Conservation (phyloP, 2,888 invertebrate genomes). For the Stictocephala bisonia region DNA sequence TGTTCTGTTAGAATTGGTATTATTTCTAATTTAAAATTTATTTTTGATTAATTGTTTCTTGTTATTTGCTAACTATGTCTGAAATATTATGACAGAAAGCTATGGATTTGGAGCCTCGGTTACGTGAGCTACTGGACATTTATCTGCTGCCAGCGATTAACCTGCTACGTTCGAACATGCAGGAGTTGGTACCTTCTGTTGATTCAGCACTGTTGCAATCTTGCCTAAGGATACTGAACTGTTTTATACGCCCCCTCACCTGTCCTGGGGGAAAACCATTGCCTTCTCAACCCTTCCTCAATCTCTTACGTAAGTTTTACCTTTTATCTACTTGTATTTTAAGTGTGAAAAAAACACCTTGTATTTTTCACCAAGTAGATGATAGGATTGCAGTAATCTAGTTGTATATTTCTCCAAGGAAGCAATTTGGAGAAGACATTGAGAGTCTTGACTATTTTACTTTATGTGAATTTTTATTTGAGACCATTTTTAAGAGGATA, state of each 20-base stretch:
- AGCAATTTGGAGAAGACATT: no score
- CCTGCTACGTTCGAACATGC: conserved; percentile 67
- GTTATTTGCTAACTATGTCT: no score
- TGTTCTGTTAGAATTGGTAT: no score
- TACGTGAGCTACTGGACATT: conserved; percentile 69
- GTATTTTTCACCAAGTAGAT: no score
- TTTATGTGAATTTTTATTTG: no score
- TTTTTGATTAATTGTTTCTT: no score
- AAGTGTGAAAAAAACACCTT: no score
- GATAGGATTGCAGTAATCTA: no score
- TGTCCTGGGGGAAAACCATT: conserved; percentile 73
- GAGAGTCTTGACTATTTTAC: no score
- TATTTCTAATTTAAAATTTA: no score
- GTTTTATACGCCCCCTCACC: conserved; percentile 69
- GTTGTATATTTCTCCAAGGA: no score
- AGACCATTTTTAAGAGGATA: no score
- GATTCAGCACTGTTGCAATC: conserved; percentile 76
- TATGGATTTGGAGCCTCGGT: conserved; percentile 63
- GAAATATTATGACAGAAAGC: conserved; percentile 69
- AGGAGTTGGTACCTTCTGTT: conserved; percentile 76
- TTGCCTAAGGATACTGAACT: conserved; percentile 71
- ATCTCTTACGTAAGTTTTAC: conserved; percentile 69
- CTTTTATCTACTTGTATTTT: neutral
- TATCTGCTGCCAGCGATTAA: conserved; percentile 73
- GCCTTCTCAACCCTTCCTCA: conserved; percentile 67